Conservation (phyloP, 2,113 vertebrate genomes). For the Mastomys coucha region DNA sequence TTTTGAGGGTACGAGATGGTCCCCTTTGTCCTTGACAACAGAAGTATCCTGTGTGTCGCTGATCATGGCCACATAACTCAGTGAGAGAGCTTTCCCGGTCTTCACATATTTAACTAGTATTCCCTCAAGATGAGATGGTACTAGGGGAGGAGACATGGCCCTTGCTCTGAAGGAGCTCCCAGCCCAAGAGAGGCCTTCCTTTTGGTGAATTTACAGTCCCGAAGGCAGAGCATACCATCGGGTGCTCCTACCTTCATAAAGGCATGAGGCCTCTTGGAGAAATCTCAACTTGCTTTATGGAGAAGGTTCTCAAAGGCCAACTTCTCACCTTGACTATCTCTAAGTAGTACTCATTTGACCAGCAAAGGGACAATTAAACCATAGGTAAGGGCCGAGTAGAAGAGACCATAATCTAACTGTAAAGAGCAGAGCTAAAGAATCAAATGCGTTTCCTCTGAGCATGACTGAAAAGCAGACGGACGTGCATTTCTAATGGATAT, state of each 20-base stretch:
- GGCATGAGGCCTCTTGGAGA: neutral
- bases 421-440: neutral
- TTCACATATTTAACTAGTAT: neutral
- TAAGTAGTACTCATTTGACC: neutral
- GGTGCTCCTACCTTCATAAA: neutral
- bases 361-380: neutral
- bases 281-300: conserved; percentile 28
- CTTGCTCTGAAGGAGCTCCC: neutral
- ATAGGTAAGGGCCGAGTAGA: neutral
- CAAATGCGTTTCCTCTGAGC: neutral
- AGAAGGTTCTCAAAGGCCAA: neutral
- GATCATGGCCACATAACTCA: neutral
- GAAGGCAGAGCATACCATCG: neutral
- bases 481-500: neutral
- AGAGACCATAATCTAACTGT: neutral
- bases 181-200: neutral
- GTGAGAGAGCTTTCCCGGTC: neutral
- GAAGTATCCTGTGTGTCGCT: neutral
- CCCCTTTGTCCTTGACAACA: neutral
- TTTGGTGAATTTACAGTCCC: neutral
- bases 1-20: neutral
- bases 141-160: neutral
- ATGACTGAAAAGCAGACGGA: neutral
- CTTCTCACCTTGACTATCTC: neutral
- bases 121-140: neutral